A percentile compares a stretch with the other conserved stretches of the same genome.
Evolutionary conservation across 2,888 invertebrate species (phyloP).

Genomic region (Synergus umbraculus): DNA sequence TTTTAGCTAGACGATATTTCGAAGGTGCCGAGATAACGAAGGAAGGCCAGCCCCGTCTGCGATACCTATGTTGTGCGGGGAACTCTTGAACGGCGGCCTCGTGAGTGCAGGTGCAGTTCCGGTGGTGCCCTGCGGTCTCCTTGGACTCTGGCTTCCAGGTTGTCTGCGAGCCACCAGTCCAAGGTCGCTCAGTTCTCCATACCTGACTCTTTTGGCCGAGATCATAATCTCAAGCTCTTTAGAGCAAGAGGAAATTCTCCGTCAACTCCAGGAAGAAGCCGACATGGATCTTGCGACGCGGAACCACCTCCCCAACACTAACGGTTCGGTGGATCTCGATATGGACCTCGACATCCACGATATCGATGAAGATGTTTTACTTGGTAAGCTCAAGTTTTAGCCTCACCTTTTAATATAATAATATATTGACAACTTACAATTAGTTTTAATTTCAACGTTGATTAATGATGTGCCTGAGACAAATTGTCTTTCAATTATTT

Average conservation of each 20-base stretch:
- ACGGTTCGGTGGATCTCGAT: slow-evolving; percentile 66
- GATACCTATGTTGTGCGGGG: slow-evolving; percentile 77
- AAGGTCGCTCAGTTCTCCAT: slow-evolving; percentile 68
- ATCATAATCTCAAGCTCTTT: slow-evolving; percentile 67
- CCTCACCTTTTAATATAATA: slow-evolving; percentile 11
- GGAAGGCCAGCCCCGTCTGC: slow-evolving; percentile 54
- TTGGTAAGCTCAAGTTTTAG: slow-evolving; percentile 66
- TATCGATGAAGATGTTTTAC: slow-evolving; percentile 73
- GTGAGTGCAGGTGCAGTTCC: slow-evolving; percentile 76
- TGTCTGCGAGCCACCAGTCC: slow-evolving; percentile 73
- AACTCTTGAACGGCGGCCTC: slow-evolving; percentile 76
- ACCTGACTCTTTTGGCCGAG: slow-evolving; percentile 73
- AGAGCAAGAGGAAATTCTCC: slow-evolving; percentile 61
- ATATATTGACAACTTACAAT: neutral
- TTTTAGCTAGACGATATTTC: slow-evolving; percentile 55
- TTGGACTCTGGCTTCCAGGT: slow-evolving; percentile 75
- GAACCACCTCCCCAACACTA: slow-evolving; percentile 59
- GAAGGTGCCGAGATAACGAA: slow-evolving; percentile 62
- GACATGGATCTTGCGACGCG: slow-evolving; percentile 66
- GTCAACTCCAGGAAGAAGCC: slow-evolving; percentile 47
- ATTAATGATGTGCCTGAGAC: slow-evolving; percentile 16
- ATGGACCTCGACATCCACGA: slow-evolving; percentile 68
- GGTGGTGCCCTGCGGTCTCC: slow-evolving; percentile 74
- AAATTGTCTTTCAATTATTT: neutral
- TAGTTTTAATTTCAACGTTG: slow-evolving; percentile 1